These are phyloP conservation scores for Busseola fusca DNA, from an alignment of 2,888 invertebrate genomes.

Conservation along the genomic window DNA sequence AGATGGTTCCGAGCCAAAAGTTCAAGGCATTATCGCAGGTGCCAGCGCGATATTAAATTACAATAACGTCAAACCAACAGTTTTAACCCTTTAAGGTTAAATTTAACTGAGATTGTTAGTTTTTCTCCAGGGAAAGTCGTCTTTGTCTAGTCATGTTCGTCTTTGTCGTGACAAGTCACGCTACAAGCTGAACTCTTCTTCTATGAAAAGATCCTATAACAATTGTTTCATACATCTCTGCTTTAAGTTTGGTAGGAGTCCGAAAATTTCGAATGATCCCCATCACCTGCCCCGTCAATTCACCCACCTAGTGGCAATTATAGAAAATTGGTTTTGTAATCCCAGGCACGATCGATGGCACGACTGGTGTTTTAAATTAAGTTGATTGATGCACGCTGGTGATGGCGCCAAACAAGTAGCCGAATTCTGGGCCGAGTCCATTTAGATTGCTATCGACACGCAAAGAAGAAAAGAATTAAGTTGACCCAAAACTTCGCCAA, in stretches of 20 bases:
- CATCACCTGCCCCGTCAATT: not conserved
- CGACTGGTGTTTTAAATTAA: too few relatives aligned
- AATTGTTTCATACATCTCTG: not conserved
- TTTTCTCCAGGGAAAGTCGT: not conserved
- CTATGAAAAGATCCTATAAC: not conserved
- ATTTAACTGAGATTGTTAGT: not conserved
- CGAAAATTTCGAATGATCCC: not conserved
- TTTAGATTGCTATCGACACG: too few relatives aligned
- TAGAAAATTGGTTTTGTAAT: not conserved
- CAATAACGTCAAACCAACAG: slow-evolving; percentile 1
- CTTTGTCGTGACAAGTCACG: not conserved
- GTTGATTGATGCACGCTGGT: too few relatives aligned
- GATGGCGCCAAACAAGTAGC: too few relatives aligned
- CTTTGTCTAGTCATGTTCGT: not conserved
- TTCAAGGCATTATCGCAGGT: slow-evolving; percentile 45
- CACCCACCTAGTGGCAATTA: not conserved
- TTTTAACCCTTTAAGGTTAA: slow-evolving; percentile 3
- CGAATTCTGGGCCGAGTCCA: too few relatives aligned
- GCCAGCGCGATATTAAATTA: slow-evolving; percentile 13
- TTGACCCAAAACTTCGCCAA: not conserved
- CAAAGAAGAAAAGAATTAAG: too few relatives aligned
- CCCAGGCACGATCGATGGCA: too few relatives aligned
- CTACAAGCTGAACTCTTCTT: not conserved
- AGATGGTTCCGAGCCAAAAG: slow-evolving; percentile 44
- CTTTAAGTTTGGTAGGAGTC: not conserved